Percentiles rank a stretch among this genome's conserved stretches.
phyloP scores from a whole-genome alignment of 2,797 vertebrate species.

The Podarcis siculus region DNA sequence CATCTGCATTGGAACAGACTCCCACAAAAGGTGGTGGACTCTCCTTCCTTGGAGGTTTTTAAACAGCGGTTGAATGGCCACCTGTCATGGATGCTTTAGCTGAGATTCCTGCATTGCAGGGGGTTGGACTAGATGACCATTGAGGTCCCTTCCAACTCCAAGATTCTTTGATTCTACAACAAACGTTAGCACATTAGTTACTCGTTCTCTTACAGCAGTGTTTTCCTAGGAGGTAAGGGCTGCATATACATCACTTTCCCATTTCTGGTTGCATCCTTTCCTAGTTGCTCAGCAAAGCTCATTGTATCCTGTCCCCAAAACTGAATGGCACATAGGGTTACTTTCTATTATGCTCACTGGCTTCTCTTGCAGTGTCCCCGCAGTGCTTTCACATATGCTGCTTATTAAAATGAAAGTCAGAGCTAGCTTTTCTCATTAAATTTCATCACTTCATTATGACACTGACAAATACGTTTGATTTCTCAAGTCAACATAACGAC shows the following conservation, averaged over 20 bases:
- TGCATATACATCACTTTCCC: conserved; percentile 17
- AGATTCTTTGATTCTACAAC: neutral
- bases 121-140: too few species aligned
- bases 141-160: too few species aligned
- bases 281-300: too few species aligned
- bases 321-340: neutral
- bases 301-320: neutral
- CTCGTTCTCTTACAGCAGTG: conserved; percentile 16
- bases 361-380: neutral
- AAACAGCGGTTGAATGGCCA: too few species aligned
- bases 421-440: neutral
- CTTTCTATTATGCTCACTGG: neutral
- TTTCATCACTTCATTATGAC: neutral
- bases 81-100: too few species aligned
- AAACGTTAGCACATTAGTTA: conserved; percentile 45
- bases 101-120: too few species aligned
- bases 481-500: neutral
- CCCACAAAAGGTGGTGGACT: too few species aligned
- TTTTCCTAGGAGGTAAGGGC: conserved; percentile 26
- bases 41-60: too few species aligned
- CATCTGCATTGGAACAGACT: too few species aligned
- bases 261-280: too few species aligned
- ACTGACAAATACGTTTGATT: neutral
- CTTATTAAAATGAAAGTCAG: neutral
- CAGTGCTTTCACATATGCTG: fast-evolving